Base-by-base conservation (phyloP, 2,113 vertebrate species). In the Clinocottus analis region DNA sequence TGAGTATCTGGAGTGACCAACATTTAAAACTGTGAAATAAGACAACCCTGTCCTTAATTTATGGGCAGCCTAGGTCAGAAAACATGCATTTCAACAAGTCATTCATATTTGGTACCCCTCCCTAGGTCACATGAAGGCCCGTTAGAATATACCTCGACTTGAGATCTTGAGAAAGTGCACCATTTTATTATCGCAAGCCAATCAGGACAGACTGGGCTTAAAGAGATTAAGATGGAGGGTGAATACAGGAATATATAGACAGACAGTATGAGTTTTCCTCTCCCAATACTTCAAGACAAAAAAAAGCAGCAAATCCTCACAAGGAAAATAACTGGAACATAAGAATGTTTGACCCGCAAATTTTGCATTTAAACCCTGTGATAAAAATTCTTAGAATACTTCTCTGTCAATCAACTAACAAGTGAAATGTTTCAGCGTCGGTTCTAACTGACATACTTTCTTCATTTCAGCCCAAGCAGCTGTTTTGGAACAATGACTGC, bases 401-500 rank as follows among this genome's bases (percentile, higher is more conserved):
- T 70, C 35, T 75, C 6, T 51, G 37, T 14, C 17, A n/a, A n/a
- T n/a, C n/a, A 60, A 14, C 3, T 7, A 7, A 60, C 33, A 10
- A 0, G 10, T 2, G 0, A 1, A 27, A n/a, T 3, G 14, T 37
- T 60, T 75, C 21, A 35, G 21, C 4, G 55, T n/a, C 64, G 7
- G 23, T 41, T 62, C 47, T 74, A 59, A 75, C 25, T 12, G 21
- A 13, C 58, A 3, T 2, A 3, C 23, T 43, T 25, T 68, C 37
- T 62, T 69, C 31, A 9, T 68, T 66, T 71, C 86, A 99, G 98
- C 97, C 97, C 85, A 98, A 99, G 81, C 98, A 99, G 93, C 93
- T 99, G 23, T 99, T 99, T 90, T 99, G 98, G 98, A 99, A 96
- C 7, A 89, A 94, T 0, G 98, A 99, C 92, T 99, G 98, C 83